A percentile compares a stretch with the other conserved stretches of the same genome.
Evolutionary conservation across 1,140 invertebrate genomes (phyloP).

Genomic region (Venustaconcha ellipsiformis): DNA sequence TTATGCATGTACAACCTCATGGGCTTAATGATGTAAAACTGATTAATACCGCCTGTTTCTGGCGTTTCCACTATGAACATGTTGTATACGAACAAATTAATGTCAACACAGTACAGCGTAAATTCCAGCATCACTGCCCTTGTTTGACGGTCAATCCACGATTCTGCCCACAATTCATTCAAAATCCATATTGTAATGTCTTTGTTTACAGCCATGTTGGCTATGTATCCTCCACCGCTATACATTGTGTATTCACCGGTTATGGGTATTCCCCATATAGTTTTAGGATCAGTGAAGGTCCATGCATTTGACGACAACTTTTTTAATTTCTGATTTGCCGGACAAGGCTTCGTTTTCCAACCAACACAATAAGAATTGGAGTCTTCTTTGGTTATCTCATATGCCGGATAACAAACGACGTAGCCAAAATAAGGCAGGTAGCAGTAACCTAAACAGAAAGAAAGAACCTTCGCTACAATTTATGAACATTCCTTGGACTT

Average conservation of each 20-base stretch:
- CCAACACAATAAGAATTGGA: conserved; percentile 21
- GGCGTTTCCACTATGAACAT: conserved; percentile 63
- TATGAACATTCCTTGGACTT: no score
- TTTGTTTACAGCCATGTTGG: conserved; percentile 22
- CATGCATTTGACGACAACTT: conserved; percentile 28
- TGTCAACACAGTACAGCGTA: conserved; percentile 70
- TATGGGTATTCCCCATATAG: conserved; percentile 31
- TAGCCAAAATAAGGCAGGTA: conserved; percentile 22
- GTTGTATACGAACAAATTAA: conserved; percentile 41
- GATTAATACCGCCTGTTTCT: conserved; percentile 63
- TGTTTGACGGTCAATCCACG: conserved; percentile 70
- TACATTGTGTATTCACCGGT: conserved; percentile 30
- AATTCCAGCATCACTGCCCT: conserved; percentile 71
- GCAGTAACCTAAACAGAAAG: conserved; percentile 13
- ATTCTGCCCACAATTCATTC: conserved; percentile 52
- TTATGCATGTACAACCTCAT: conserved; percentile 21
- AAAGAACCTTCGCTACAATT: neutral
- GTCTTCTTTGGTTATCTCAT: conserved; percentile 25
- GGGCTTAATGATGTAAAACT: conserved; percentile 22
- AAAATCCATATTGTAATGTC: conserved; percentile 34
- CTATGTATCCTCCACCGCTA: conserved; percentile 41
- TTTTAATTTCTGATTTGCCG: neutral
- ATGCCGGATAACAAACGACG: conserved; percentile 14
- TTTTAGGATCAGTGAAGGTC: conserved; percentile 26
- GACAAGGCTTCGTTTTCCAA: conserved; percentile 28